Evolutionary conservation across 2,797 vertebrate species (phyloP), one percentile per base, ranked within the genome.

Genomic region (Gambusia yucatana): DNA sequence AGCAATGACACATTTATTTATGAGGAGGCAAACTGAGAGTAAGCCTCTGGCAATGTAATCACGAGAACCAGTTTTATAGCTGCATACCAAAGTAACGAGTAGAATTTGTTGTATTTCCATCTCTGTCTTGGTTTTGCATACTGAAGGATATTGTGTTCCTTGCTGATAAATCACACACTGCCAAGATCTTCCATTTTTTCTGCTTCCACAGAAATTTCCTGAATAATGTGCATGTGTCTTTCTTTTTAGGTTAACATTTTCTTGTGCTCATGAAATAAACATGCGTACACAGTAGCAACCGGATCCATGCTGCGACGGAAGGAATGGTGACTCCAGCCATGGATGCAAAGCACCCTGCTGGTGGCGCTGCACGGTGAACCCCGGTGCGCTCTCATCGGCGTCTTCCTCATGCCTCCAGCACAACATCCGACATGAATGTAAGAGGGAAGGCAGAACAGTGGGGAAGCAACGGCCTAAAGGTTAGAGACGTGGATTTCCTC

Each of bases 1-100:
- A 83, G 89, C 81, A 77, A 79, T 80, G 86, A 78, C 78, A 84
- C 73, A 61, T 79, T 92, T 93, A 88, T 91, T 92, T 89, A 88
- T 89, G 87, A 86, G 84, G 73, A 84, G 85, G 84, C 72, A 78
- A 79, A 84, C 78, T 82, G 70, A 77, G 67, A 86, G 72, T 46
- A 74, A 84, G 76, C 86, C 86, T 85, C 82, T 55, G 72, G 92
- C 75, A 47, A 77, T 89, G 81, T 82, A 85, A 87, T 88, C 83
- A 85, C 33, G 79, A 65, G 72, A 78, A 79, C 82, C 33, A 65
- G 69, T 82, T 39, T n/a, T 33, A 63, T 17, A 50, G 81, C 81
- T 76, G 72, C 80, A 82, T 72, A 52, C 50, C 50, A 73, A 65
- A 82, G 79, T 87, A 73, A 74, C 16, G 48, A 50, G 69, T 80